Base-by-base conservation (phyloP, 2,113 vertebrate species). In the Trochalopteron elliotii region DNA sequence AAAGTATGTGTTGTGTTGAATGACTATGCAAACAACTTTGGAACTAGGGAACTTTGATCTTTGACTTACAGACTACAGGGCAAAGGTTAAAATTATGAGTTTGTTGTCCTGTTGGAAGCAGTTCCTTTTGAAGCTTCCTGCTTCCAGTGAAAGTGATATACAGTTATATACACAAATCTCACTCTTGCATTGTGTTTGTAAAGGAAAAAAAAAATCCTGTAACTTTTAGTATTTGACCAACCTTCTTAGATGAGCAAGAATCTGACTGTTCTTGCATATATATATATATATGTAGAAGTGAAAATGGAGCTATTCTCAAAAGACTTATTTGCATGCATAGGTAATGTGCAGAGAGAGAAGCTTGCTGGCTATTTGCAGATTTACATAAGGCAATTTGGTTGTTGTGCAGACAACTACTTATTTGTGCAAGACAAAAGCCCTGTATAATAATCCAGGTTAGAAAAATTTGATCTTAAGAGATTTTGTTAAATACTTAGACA, bases 31-130 rank as follows among this genome's bases (percentile, higher is more conserved):
- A 97, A 95, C 92, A 95, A 94, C 90, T 97, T 94, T 89, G 82
- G 86, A 93, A 87, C 52, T 83, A 72, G 63, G 55, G 50, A 94
- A 95, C 97, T 97, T 97, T 97, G 97, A 96, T 97, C 96, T 97
- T 96, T 92, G 93, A 96, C 92, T 96, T 91, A 94, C 55, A 86
- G 90, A 84, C 72, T 88, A 82, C 71, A 92, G 97, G 94, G 74
- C 47, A 44, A 92, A 97, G 97, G 97, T 97, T 96, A 97, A 90
- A 94, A 97, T 94, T 80, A 93, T 23, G 8, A 57, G 57, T 92
- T 84, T 89, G 65, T 94, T 92, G 95, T 96, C 83, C 83, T 95
- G 60, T 75, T 94, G 89, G 86, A 91, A 97, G 92, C 87, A 94
- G 72, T 83, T 94, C 70, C 88, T 96, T 94, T 78, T 57, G 90